Evolutionary conservation across 2,888 invertebrate species (phyloP), one percentile per base, ranked within the genome.

Genomic region (Lepeophtheirus nordmannii): DNA sequence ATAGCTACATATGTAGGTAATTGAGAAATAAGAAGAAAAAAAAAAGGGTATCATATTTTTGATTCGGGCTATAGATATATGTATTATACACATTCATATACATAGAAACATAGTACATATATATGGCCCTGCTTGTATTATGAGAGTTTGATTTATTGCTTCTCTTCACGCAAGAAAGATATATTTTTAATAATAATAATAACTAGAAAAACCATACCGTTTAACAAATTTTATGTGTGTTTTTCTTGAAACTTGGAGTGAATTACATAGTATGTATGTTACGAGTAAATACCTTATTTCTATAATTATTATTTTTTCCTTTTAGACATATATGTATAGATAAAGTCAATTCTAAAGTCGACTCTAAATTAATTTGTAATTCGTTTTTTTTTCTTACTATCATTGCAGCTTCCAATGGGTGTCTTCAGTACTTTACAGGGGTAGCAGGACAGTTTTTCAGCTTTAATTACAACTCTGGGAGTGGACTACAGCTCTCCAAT

Each of bases 371-470:
- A 2, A 30, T 30, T 30, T 30, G n/a, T 30, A 30, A 30, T 30
- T 5, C 3, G 30, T 30, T 30, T 7, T 30, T 30, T 30, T 30
- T 30, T 30, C 30, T 30, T 30, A 5, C 58, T 65, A 23, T 39
- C 23, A 17, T 40, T 62, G 17, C 17, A 62, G 85, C 85, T 61
- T 85, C 85, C 67, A 84, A 83, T 70, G 85, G 85, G 1, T 87
- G 87, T 71, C 78, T 87, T n/a, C 87, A 87, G 72, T 86, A 86
- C 73, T 84, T 81, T 76, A 84, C 82, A 0, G 87, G 89, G 0
- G 85, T 89, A 1, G 84, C 86, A 17, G 90, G 90, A 0, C 84
- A 85, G 67, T 80, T 90, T 14, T 82, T 82, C 56, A 88, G 89
- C 5, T 91, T 86, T 76, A 91, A 91, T 76, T 91, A 85, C 73